Evolutionary conservation across 2,797 vertebrate genomes (phyloP), one percentile per base, ranked within the genome.

Genomic region (Eurystomus glaucurus): DNA sequence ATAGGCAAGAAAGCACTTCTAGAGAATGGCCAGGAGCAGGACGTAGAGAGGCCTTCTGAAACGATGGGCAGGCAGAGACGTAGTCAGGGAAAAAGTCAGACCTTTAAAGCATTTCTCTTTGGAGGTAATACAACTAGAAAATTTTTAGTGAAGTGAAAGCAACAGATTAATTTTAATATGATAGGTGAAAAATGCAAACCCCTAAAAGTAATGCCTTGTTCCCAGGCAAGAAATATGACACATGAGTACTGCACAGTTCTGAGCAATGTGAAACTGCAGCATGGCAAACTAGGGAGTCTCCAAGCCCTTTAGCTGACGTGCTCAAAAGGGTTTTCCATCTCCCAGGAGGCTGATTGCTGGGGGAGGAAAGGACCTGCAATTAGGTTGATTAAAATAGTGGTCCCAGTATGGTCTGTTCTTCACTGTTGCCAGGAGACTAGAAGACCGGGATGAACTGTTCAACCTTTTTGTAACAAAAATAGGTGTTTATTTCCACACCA

Each of bases 301-400:
- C 57, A 57, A 65, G 57, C 77, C 52, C 79, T 85, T 92, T 70
- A 83, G 79, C 90, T 93, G 68, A 95, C 7, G 0, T 62, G 54
- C 75, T 89, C 22, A 1, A 29, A 96, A 94, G 90, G 85, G 37
- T 93, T 94, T 95, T 94, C 88, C 79, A 51, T 79, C 80, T 93
- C 85, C 69, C 60, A 82, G 84, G 77, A 91, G 75, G 71, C 71
- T 94, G 95, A 95, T 90, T 95, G 89, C 90, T 65, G 57, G 65
- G 71, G 52, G 72, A 95, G 75, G 82, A 93, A 88, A 88, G 76
- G 94, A 94, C 87, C 85, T 94, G 84, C 82, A 96, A 97, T 95
- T 95, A 93, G 10, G 65, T 78, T 96, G 88, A 97, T 95, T 95
- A 95, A 96, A 97, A 91, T 81, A 94, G 93, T 95, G 95, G 96